phyloP scores from a whole-genome alignment of 2,113 vertebrate species.

The Stercorarius parasiticus region DNA sequence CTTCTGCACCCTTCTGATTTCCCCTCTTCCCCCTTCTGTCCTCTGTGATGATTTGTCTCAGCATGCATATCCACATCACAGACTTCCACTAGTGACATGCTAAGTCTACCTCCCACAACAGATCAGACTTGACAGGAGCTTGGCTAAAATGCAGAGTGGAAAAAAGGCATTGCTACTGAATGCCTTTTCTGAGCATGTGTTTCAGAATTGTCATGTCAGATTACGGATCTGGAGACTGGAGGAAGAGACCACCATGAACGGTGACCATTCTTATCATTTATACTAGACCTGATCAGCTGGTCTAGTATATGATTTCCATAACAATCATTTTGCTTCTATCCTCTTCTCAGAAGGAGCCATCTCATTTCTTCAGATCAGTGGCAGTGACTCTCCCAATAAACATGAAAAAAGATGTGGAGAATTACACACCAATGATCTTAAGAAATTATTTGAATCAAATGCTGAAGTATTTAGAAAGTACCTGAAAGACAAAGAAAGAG shows the following conservation, averaged over 20 bases:
- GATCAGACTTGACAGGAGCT: neutral
- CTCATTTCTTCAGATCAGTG: neutral
- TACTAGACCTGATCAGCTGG: neutral
- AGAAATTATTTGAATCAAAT: neutral
- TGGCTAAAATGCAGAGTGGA: neutral
- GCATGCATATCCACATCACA: neutral
- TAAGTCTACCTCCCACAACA: neutral
- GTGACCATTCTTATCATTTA: neutral
- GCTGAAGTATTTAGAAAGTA: neutral
- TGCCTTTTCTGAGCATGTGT: neutral
- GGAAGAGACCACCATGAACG: neutral
- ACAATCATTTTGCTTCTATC: neutral
- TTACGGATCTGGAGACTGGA: neutral
- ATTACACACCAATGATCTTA: neutral
- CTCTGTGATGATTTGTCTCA: neutral
- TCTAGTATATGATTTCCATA: neutral
- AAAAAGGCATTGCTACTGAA: neutral
- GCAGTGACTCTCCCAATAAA: neutral
- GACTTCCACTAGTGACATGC: neutral
- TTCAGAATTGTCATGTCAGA: neutral
- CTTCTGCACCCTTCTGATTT: neutral
- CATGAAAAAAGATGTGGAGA: neutral
- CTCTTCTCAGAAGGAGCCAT: neutral
- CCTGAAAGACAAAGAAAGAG: neutral
- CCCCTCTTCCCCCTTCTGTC: neutral